A percentile compares a stretch with the other conserved stretches of the same genome.
phyloP scores from a whole-genome alignment of 30 jellyfish, hydroid and myxozoan genomes.

The Aurelia sp. region DNA sequence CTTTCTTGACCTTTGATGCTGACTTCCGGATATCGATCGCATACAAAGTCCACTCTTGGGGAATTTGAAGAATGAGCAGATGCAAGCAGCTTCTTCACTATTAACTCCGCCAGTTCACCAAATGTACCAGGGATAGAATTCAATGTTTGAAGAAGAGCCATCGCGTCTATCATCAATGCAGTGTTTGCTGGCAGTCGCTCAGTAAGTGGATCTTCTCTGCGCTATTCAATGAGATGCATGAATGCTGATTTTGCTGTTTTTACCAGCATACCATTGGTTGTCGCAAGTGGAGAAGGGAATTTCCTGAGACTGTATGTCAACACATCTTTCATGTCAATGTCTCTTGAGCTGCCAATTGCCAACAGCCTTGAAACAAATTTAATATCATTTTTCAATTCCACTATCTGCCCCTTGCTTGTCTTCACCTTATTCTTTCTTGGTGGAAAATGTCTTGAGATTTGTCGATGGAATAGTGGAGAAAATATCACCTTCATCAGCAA shows the following conservation, averaged over 20 bases:
- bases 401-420: slow-evolving; percentile 38
- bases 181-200: background rate
- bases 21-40: slow-evolving; percentile 57
- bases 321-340: slow-evolving; percentile 40
- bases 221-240: slow-evolving; percentile 2
- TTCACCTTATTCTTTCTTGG: background rate
- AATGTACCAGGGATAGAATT: slow-evolving; percentile 39
- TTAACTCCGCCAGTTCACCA: slow-evolving; percentile 35
- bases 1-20: slow-evolving; percentile 58
- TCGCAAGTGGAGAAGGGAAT: slow-evolving; percentile 42
- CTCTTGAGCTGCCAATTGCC: slow-evolving; percentile 31
- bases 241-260: slow-evolving; percentile 34
- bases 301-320: slow-evolving; percentile 17
- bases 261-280: slow-evolving; percentile 26
- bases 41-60: slow-evolving; percentile 51
- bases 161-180: slow-evolving; percentile 55
- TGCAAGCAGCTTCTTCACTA: slow-evolving; percentile 7
- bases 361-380: slow-evolving; percentile 25
- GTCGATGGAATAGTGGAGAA: slow-evolving; percentile 15
- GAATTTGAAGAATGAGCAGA: slow-evolving; percentile 4
- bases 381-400: slow-evolving; percentile 6
- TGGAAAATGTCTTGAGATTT: slow-evolving; percentile 25
- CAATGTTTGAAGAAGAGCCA: slow-evolving; percentile 63
- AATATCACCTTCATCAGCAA: slow-evolving; percentile 34
- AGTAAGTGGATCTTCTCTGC: background rate